Evolutionary conservation across 2,797 vertebrate genomes (phyloP), one percentile per base, ranked within the genome.

Genomic region (Lindbergichthys nudifrons): DNA sequence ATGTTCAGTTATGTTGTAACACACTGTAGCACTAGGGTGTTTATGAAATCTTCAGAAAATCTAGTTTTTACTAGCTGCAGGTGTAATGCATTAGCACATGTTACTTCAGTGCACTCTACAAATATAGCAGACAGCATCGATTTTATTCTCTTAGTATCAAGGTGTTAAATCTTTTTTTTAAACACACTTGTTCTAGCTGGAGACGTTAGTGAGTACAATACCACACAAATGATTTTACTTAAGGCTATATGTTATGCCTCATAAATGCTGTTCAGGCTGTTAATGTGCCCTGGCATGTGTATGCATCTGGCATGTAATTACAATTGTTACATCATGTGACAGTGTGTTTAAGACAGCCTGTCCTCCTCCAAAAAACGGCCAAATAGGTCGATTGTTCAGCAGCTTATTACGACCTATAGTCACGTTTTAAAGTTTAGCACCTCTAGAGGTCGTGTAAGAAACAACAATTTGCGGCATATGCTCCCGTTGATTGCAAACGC

Each of bases 281-380:
- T 77, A 30, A 65, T 21, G 30, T 47, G 11, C n/a, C 26, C 32
- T 13, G 43, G 60, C 32, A 32, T 4, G 21, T 15, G 13, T 57
- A 7, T 21, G 36, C 36, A 46, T 62, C 16, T 18, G 45, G 45
- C 67, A 53, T 75, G 11, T 62, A 16, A 61, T 36, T 43, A 51
- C 36, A 69, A 39, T 13, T 26, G 46, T 9, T 0, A 50, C 45
- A 53, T 52, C 9, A 68, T 30, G 39, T 71, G 23, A 23, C 23
- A 14, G 14, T 41, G 43, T 36, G 36, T 16, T 59, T 16, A 10
- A 50, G 45, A 12, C 10, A 41, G 10, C 26, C 26, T 26, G 26
- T 26, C 26, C 26, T 26, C 26, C 26, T 26, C 26, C 26, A 26
- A 26, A 26, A 26, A 26, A 26, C 0, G 3, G 26, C 26, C 26